Conservation (phyloP, 2,797 vertebrate genomes). For the Ciconia nigra region DNA sequence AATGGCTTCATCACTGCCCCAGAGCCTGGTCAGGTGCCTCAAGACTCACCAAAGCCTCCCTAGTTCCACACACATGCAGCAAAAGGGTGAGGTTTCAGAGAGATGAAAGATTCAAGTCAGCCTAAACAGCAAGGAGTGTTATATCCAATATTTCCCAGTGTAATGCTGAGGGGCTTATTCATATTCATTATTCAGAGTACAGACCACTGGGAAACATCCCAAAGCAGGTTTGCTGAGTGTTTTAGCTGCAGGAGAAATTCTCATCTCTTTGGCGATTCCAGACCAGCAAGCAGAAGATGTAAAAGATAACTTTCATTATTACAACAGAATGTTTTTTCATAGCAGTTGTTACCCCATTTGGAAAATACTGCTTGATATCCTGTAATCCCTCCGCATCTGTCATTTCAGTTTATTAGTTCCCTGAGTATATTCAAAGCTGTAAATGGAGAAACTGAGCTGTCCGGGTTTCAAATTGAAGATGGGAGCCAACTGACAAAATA, state of each 20-base stretch:
- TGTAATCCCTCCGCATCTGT: slow-evolving; percentile 52
- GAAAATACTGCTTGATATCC: slow-evolving; percentile 56
- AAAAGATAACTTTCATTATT: slow-evolving; percentile 63
- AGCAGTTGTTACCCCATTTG: slow-evolving; percentile 56
- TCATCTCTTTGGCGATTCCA: slow-evolving; percentile 45
- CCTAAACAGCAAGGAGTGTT: not conserved
- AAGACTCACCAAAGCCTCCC: not conserved
- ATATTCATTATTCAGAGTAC: not conserved
- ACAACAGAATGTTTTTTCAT: slow-evolving; percentile 27
- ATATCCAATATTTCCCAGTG: not conserved
- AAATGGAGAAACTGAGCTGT: slow-evolving; percentile 34
- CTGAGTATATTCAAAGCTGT: slow-evolving; percentile 41
- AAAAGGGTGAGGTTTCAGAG: not conserved
- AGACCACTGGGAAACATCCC: not conserved
- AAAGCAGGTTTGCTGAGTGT: not conserved
- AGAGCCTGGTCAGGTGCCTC: not conserved
- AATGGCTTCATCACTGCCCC: not conserved
- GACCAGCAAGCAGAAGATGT: slow-evolving; percentile 37
- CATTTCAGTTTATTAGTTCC: slow-evolving; percentile 62
- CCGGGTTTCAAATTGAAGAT: slow-evolving; percentile 16
- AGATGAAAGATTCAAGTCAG: not conserved
- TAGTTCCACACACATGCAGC: not conserved
- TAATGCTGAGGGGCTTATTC: not conserved
- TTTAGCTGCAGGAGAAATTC: slow-evolving; percentile 28
- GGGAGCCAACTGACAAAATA: slow-evolving; percentile 45